phyloP scores from a whole-genome alignment of 2,888 invertebrate genomes.

The Xestia sexstrigata region DNA sequence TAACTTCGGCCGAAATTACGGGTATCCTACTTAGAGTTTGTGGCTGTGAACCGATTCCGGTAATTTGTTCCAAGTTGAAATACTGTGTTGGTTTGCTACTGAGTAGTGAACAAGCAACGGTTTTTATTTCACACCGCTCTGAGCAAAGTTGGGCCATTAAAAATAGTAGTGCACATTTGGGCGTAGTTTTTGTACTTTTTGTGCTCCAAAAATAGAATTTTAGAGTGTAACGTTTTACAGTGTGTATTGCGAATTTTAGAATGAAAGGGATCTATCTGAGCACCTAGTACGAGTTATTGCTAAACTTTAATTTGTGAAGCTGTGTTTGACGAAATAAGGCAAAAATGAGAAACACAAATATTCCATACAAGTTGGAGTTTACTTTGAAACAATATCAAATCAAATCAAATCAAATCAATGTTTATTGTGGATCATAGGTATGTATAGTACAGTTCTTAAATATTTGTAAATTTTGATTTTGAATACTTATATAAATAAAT shows the following conservation, averaged over 20 bases:
- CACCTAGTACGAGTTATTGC: neutral
- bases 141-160: neutral
- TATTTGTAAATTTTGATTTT: too few relatives aligned
- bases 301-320: neutral
- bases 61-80: neutral
- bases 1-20: neutral
- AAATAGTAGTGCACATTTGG: neutral
- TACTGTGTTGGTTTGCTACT: neutral
- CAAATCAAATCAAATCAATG: too few relatives aligned
- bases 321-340: neutral
- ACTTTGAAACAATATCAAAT: neutral
- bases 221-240: conserved; percentile 2
- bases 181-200: conserved; percentile 4
- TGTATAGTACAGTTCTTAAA: too few relatives aligned
- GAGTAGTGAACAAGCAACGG: neutral
- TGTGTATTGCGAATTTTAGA: neutral
- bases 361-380: neutral
- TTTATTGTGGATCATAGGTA: too few relatives aligned
- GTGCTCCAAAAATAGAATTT: conserved; percentile 20
- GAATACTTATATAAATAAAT: too few relatives aligned
- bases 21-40: neutral
- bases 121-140: conserved; percentile 1
- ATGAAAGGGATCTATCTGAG: neutral
- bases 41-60: neutral
- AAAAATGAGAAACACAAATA: neutral